phyloP scores from a whole-genome alignment of 2,888 invertebrate genomes.

The Eudasyphora cyanicolor region DNA sequence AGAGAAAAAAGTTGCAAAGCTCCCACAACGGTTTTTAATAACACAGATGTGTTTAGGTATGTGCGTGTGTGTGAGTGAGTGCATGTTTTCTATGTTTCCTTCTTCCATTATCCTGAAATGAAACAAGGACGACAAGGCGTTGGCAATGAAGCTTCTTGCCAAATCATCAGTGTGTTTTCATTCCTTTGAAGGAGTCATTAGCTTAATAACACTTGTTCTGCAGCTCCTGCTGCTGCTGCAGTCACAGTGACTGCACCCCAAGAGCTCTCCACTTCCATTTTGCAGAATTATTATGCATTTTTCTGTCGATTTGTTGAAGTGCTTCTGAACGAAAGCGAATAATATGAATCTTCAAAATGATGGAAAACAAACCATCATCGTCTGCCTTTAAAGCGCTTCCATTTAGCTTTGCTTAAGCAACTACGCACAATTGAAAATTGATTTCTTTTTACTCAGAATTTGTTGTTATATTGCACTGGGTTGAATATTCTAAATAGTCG shows the following conservation, averaged over 20 bases:
- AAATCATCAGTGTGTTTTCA: not conserved
- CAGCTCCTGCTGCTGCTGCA: too few relatives aligned
- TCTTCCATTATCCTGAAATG: constrained; percentile 10
- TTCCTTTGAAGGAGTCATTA: constrained; percentile 18
- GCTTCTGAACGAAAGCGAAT: not conserved
- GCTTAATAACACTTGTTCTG: not conserved
- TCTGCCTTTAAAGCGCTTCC: constrained; percentile 1
- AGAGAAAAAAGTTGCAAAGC: not conserved
- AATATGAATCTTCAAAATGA: not conserved
- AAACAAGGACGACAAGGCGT: not conserved
- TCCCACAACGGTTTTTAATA: constrained; percentile 9
- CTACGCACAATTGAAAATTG: not conserved
- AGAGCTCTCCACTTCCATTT: not conserved
- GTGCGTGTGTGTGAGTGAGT: too few relatives aligned
- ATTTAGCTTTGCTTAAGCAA: not conserved
- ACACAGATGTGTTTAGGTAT: too few relatives aligned
- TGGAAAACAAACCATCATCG: not conserved
- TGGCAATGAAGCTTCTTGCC: not conserved
- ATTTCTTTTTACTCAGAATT: not conserved
- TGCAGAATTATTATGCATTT: constrained; percentile 7
- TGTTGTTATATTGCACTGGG: not conserved
- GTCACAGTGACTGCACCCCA: too few relatives aligned
- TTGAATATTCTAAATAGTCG: not conserved
- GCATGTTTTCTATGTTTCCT: not conserved
- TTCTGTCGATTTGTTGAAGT: not conserved